Evolutionary conservation across 2,888 invertebrate genomes (phyloP), one percentile per base, ranked within the genome.

Genomic region (Platynereis dumerilii): DNA sequence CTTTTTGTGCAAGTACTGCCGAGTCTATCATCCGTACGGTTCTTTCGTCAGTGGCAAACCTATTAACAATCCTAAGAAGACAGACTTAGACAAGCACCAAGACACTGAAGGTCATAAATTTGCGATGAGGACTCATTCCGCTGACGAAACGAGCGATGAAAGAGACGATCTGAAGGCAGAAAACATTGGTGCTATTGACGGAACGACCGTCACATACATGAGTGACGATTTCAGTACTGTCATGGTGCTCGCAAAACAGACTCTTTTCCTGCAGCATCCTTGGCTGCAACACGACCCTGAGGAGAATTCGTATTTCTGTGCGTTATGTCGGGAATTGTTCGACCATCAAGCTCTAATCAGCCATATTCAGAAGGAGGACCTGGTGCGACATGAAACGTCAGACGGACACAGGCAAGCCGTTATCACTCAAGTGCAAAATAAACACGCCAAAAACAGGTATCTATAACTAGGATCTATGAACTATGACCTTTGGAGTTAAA

Each of bases 101-200:
- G 62, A 34, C 5, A 62, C 62, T 10, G 62, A 62, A n/a, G 62
- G 62, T 15, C 62, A 62, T 26, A 56, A 62, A 45, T 34, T 57
- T n/a, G 62, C 62, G 1, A 24, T 62, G 7, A 44, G 54, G 3
- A 53, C 61, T 17, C 42, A 61, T 39, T 5, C 5, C 17, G 3
- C n/a, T 20, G 48, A 48, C 48, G 5, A 5, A 20, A 48, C n/a
- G 7, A 22, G 7, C 20, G n/a, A 7, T 7, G 17, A 5, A 12
- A 48, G 48, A 48, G 20, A n/a, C 3, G 48, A 48, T n/a, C 17
- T 48, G 48, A 48, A 48, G n/a, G 7, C 20, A 12, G n/a, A n/a
- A n/a, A 48, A n/a, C 17, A 48, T 48, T 22, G 48, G 48, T n/a
- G 48, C 22, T n/a, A 22, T 48, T n/a, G 48, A 48, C 17, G 48